A percentile compares a stretch with the other conserved stretches of the same genome.
Conservation (phyloP, 2,888 invertebrate species). For the Synergus gifuensis region DNA sequence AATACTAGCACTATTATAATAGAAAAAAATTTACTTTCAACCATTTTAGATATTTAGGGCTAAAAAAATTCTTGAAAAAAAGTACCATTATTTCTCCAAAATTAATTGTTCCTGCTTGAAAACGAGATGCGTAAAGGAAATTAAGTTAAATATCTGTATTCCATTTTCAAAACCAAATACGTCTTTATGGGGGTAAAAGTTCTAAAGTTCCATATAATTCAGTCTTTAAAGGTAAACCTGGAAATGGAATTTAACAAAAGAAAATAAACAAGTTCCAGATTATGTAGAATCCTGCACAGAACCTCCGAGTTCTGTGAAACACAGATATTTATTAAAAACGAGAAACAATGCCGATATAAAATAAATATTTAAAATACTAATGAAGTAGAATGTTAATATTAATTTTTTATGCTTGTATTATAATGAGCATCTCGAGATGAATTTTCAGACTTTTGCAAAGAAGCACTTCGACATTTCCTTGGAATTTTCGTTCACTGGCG, state of each 20-base stretch:
- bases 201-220: conserved; percentile 10
- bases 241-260: conserved; percentile 1
- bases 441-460: background rate
- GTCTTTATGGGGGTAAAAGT: conserved; percentile 7
- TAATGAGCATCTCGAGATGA: background rate
- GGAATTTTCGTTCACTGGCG: background rate
- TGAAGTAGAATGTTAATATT: too few species aligned
- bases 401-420: too few species aligned
- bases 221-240: conserved; percentile 23
- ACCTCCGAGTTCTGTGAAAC: background rate
- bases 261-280: background rate
- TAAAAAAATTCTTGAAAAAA: too few species aligned
- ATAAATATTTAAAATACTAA: too few species aligned
- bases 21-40: too few species aligned
- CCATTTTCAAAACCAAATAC: background rate
- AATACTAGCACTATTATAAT: too few species aligned
- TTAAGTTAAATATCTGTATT: conserved; percentile 20
- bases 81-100: background rate
- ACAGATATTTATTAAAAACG: background rate
- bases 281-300: background rate
- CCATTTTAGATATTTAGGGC: too few species aligned
- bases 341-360: background rate
- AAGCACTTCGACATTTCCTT: background rate
- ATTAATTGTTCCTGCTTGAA: background rate
- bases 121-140: background rate